Conservation (phyloP, 2,113 vertebrate genomes). For the Mystacornis crossleyi region DNA sequence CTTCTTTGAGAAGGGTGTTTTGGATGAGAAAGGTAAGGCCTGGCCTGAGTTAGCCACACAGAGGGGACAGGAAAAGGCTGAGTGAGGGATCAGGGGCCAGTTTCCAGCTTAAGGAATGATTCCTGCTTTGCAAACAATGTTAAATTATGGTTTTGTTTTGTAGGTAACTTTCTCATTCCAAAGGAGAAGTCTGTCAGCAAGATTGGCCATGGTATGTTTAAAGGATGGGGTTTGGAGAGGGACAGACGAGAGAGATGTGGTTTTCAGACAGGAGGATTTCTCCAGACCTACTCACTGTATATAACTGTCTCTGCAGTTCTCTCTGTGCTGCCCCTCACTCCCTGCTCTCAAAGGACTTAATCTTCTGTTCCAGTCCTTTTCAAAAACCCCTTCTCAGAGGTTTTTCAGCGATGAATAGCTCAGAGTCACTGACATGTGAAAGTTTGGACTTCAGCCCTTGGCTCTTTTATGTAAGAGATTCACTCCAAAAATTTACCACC, state of each 20-base stretch:
- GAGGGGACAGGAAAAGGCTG: neutral
- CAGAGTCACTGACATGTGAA: neutral
- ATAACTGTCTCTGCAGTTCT: neutral
- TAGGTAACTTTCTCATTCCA: conserved; percentile 87
- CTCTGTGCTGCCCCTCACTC: neutral
- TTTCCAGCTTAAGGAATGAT: neutral
- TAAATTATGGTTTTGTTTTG: neutral
- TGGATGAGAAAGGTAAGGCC: conserved; percentile 85
- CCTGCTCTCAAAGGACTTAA: neutral
- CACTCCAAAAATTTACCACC: neutral
- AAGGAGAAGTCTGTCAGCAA: conserved; percentile 90
- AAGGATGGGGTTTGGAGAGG: neutral
- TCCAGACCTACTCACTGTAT: neutral
- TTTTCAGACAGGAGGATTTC: neutral
- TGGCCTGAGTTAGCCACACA: neutral
- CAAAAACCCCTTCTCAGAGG: neutral
- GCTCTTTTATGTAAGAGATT: neutral
- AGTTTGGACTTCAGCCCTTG: conserved; percentile 33
- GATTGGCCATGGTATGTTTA: conserved; percentile 89
- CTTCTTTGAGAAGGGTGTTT: conserved; percentile 96
- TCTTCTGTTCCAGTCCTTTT: neutral
- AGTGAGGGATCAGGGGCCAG: neutral
- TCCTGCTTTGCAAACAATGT: neutral
- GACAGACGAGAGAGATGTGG: neutral
- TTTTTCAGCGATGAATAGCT: neutral